These are phyloP conservation scores for Acanthopagrus latus DNA, from an alignment of 2,797 vertebrate genomes.

Conservation along the genomic window DNA sequence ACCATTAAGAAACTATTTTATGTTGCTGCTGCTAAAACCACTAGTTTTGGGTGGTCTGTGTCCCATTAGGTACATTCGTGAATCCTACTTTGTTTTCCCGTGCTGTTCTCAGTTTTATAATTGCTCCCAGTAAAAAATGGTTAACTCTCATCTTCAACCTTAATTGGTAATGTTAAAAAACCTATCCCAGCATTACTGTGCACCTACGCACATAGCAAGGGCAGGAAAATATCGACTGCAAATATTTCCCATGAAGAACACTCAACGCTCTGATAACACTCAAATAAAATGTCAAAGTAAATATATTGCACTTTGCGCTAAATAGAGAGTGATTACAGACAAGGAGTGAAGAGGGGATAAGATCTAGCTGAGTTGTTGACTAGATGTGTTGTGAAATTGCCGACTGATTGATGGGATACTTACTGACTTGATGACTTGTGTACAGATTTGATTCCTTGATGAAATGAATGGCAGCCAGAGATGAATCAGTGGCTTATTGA, in stretches of 20 bases:
- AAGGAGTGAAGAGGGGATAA: background rate
- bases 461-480: constrained; percentile 10
- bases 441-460: constrained; percentile 6
- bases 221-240: background rate
- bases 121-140: background rate
- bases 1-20: too few relatives aligned
- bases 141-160: background rate
- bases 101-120: background rate
- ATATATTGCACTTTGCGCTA: background rate
- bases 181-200: background rate
- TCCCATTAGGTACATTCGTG: too few relatives aligned
- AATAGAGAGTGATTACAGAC: background rate
- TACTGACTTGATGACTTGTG: constrained; percentile 21
- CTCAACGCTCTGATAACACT: background rate
- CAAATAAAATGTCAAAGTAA: background rate
- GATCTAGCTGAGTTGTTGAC: background rate
- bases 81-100: background rate
- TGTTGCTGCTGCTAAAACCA: too few relatives aligned
- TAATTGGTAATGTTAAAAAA: background rate
- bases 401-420: constrained; percentile 18
- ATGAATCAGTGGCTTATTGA: constrained; percentile 29
- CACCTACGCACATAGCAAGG: background rate
- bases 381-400: background rate
- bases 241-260: too few relatives aligned
- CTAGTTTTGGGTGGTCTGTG: too few relatives aligned